Evolutionary conservation across 2,888 invertebrate species (phyloP).

Genomic region (Petrolisthes manimaculis): DNA sequence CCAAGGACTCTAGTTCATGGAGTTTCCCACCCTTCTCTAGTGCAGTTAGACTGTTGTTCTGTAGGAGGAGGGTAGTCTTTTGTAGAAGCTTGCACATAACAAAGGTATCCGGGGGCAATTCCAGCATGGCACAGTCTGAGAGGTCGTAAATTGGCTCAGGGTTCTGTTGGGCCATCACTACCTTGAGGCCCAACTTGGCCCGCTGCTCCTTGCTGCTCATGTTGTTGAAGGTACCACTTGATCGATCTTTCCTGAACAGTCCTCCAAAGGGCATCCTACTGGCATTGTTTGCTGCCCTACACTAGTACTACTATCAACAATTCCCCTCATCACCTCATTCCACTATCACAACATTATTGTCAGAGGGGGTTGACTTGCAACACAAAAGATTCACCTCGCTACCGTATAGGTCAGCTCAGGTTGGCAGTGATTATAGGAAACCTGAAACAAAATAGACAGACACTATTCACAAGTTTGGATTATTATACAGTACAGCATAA

Average conservation of each 20-base stretch:
- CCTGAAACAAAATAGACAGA: too few relatives aligned
- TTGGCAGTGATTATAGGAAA: too few relatives aligned
- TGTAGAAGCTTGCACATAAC: conserved; percentile 61
- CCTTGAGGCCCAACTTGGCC: conserved; percentile 59
- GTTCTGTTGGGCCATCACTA: conserved; percentile 64
- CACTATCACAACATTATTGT: conserved; percentile 17
- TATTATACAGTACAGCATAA: too few relatives aligned
- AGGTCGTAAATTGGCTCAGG: conserved; percentile 63
- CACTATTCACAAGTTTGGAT: too few relatives aligned
- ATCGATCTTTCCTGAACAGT: conserved; percentile 57
- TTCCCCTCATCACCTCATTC: conserved; percentile 41
- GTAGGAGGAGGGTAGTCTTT: conserved; percentile 53
- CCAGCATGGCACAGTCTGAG: conserved; percentile 50
- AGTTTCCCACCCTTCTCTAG: conserved; percentile 60
- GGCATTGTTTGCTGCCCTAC: conserved; percentile 49
- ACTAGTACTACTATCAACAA: conserved; percentile 10
- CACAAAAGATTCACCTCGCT: not conserved
- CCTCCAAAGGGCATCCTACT: conserved; percentile 61
- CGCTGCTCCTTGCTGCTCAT: conserved; percentile 48
- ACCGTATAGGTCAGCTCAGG: not conserved
- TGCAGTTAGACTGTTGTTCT: conserved; percentile 57
- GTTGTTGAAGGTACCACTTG: conserved; percentile 4
- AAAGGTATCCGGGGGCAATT: conserved; percentile 62
- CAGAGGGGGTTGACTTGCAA: conserved; percentile 1
- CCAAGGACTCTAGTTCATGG: conserved; percentile 46